A percentile compares a stretch with the other conserved stretches of the same genome.
Evolutionary conservation across 2,797 vertebrate genomes (phyloP).

Genomic region (Setipinna tenuifilis): DNA sequence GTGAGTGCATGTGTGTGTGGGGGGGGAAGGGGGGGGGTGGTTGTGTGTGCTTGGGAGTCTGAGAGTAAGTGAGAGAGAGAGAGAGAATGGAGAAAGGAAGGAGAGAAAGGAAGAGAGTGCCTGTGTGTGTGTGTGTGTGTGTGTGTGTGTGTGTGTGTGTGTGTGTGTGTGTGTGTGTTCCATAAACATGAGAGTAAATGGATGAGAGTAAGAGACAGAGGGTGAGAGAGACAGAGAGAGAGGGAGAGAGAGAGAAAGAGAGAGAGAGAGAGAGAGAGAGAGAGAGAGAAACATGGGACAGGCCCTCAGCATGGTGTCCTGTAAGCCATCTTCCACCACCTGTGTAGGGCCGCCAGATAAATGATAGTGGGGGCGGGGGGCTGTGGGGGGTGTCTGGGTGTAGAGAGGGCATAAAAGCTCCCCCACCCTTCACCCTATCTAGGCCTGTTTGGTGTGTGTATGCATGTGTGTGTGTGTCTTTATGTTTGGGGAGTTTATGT

Average conservation of each 20-base stretch:
- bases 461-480: too few species aligned
- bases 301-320: neutral
- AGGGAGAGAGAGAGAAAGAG: neutral
- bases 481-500: too few species aligned
- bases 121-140: too few species aligned
- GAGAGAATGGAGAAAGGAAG: too few species aligned
- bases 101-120: too few species aligned
- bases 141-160: too few species aligned
- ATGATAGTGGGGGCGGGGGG: neutral
- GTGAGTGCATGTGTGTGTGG: neutral
- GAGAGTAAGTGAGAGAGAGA: too few species aligned
- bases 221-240: neutral
- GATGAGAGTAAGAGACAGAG: neutral
- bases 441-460: neutral
- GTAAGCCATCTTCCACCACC: conserved; percentile 8
- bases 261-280: neutral
- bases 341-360: conserved; percentile 34
- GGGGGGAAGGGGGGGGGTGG: neutral
- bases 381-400: neutral
- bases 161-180: too few species aligned
- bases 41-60: neutral
- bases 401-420: neutral
- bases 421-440: neutral
- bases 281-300: neutral
- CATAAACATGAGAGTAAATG: too few species aligned